Evolutionary conservation across 2,888 invertebrate genomes (phyloP).

Genomic region (Cylloceria caligata): DNA sequence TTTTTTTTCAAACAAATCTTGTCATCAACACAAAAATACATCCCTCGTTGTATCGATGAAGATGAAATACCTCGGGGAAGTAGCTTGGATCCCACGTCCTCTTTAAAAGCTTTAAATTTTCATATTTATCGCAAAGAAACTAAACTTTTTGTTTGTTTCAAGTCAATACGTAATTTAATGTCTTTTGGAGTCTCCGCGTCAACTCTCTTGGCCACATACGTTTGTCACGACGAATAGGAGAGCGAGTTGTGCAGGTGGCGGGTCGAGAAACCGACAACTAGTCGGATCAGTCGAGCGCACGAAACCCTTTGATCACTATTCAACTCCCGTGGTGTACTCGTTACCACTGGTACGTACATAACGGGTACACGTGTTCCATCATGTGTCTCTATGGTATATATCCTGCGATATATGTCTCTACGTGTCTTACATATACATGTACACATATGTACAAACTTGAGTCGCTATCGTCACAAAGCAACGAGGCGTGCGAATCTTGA

Average conservation of each 20-base stretch:
- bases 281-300: conserved; percentile 48
- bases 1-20: no score
- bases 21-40: no score
- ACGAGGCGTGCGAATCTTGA: conserved; percentile 16
- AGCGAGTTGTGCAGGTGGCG: conserved; percentile 20
- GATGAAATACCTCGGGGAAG: not conserved
- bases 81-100: not conserved
- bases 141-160: not conserved
- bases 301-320: conserved; percentile 62
- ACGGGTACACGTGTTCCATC: conserved; percentile 53
- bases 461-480: conserved; percentile 7
- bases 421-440: not conserved
- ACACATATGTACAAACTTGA: not conserved
- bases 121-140: not conserved
- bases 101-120: not conserved
- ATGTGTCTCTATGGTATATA: conserved; percentile 30
- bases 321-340: conserved; percentile 38
- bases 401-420: not conserved
- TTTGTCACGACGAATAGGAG: not conserved
- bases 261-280: conserved; percentile 46
- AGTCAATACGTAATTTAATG: no score
- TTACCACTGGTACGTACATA: conserved; percentile 37
- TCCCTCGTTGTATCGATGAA: not conserved
- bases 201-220: not conserved
- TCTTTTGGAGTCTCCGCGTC: not conserved